These are phyloP conservation scores for Chelonia mydas DNA, from an alignment of 2,797 vertebrate genomes.

Conservation along the genomic window DNA sequence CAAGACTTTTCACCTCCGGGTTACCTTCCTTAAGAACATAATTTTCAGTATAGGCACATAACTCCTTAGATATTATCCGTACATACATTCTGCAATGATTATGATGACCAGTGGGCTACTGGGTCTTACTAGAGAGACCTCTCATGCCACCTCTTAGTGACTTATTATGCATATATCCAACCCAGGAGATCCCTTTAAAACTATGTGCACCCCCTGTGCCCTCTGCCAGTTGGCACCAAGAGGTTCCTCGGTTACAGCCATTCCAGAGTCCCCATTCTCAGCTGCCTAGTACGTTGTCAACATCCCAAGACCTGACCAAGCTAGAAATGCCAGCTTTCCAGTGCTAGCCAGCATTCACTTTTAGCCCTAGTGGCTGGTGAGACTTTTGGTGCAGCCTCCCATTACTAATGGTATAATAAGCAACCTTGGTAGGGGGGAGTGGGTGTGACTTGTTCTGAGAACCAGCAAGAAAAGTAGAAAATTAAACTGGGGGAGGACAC, in stretches of 20 bases:
- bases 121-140: neutral
- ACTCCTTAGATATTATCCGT: neutral
- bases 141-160: neutral
- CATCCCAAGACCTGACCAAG: neutral
- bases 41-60: neutral
- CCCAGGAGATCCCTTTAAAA: neutral
- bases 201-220: neutral
- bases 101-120: neutral
- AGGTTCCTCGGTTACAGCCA: neutral
- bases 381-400: neutral
- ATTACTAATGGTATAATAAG: neutral
- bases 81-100: neutral
- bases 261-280: neutral
- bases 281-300: neutral
- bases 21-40: neutral
- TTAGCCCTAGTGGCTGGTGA: rapidly evolving
- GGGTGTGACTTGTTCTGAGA: rapidly evolving
- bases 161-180: neutral
- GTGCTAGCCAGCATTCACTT: neutral
- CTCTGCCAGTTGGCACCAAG: neutral
- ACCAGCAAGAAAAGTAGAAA: neutral
- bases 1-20: neutral
- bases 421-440: neutral
- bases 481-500: neutral
- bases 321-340: neutral